Evolutionary conservation across 2,888 invertebrate genomes (phyloP).

Genomic region (Molorchus minor): DNA sequence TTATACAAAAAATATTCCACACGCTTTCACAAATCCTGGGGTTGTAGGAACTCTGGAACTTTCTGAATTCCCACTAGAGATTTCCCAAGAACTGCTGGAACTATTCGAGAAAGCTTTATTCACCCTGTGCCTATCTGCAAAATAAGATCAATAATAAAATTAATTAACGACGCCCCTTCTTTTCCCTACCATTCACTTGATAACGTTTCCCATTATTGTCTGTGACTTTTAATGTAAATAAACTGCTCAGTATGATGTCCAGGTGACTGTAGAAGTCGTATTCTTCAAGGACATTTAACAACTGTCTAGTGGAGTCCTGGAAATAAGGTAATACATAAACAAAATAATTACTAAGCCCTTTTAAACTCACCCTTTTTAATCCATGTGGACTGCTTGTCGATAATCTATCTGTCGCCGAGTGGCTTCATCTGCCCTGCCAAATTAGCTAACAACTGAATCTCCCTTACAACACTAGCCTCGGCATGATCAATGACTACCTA

Average conservation of each 20-base stretch:
- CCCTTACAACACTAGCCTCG: slow-evolving; percentile 66
- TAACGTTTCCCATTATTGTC: not conserved
- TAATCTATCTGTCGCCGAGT: slow-evolving; percentile 28
- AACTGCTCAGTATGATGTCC: slow-evolving; percentile 46
- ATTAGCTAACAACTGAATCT: slow-evolving; percentile 66
- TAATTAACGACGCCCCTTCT: too few species aligned
- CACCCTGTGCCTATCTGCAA: too few species aligned
- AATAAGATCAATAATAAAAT: too few species aligned
- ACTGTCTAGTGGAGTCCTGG: slow-evolving; percentile 36
- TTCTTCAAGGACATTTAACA: slow-evolving; percentile 49
- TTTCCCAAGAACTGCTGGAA: slow-evolving; percentile 39
- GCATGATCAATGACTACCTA: slow-evolving; percentile 61
- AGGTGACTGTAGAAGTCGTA: slow-evolving; percentile 54
- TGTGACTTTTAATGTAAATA: slow-evolving; percentile 45
- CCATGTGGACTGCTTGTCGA: slow-evolving; percentile 19
- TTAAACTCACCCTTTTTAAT: slow-evolving; percentile 42
- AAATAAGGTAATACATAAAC: too few species aligned
- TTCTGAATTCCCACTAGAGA: slow-evolving; percentile 22
- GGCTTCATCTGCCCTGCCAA: slow-evolving; percentile 53
- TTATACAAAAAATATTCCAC: slow-evolving; percentile 63
- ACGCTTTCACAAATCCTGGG: slow-evolving; percentile 62
- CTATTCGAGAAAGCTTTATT: too few species aligned
- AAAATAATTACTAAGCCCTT: too few species aligned
- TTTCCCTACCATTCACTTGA: slow-evolving; percentile 11
- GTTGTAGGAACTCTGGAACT: slow-evolving; percentile 51